Conservation (phyloP, 1,140 invertebrate species). For the Chironomus striatipennis region DNA sequence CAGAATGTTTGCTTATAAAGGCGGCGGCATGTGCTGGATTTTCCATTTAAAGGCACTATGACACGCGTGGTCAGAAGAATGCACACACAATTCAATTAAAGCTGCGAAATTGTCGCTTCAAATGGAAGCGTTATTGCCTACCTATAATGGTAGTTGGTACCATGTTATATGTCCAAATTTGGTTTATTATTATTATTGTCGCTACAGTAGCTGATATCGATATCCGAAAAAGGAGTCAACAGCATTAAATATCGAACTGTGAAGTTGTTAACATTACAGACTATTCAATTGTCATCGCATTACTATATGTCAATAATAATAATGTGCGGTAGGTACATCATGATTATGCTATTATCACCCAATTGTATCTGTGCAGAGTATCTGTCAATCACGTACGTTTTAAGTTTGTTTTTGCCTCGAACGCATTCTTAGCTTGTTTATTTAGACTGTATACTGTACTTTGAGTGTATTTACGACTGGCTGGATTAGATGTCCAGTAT, state of each 20-base stretch:
- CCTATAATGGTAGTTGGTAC: neutral
- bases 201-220: neutral
- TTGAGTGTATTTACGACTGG: too few relatives aligned
- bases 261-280: neutral
- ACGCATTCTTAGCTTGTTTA: too few relatives aligned
- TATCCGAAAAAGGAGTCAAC: neutral
- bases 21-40: neutral
- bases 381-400: too few relatives aligned
- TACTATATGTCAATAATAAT: neutral
- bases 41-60: slow-evolving; percentile 11
- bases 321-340: neutral
- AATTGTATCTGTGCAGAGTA: too few relatives aligned
- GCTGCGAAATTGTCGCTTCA: slow-evolving; percentile 2
- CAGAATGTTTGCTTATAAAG: neutral
- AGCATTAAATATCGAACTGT: neutral
- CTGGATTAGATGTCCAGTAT: too few relatives aligned
- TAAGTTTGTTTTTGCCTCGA: too few relatives aligned
- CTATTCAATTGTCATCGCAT: neutral
- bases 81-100: slow-evolving; percentile 12
- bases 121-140: neutral
- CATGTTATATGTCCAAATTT: neutral
- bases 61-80: slow-evolving; percentile 9
- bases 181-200: neutral
- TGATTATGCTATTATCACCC: too few relatives aligned
- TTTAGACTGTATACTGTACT: too few relatives aligned